Percentiles rank a stretch among this genome's conserved stretches.
phyloP scores from a whole-genome alignment of 2,113 vertebrate genomes.

The Bubo blakistoni region DNA sequence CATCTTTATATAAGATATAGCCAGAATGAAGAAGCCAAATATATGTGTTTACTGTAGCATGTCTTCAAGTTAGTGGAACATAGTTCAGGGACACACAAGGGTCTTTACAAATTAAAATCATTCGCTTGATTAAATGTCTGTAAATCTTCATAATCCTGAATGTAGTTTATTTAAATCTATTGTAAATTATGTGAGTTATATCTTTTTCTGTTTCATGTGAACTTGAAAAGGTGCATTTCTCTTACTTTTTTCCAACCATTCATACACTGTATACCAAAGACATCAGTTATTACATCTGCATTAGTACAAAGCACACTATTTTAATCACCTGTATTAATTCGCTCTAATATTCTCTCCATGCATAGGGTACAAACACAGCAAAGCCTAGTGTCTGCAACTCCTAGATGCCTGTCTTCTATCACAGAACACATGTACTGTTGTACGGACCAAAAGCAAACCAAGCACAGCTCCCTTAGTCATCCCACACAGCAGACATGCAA shows the following conservation, averaged over 20 bases:
- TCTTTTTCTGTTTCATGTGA: slow-evolving; percentile 70
- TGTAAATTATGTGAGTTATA: slow-evolving; percentile 78
- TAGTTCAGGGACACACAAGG: slow-evolving; percentile 80
- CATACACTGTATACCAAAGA: slow-evolving; percentile 88
- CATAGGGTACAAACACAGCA: slow-evolving; percentile 39
- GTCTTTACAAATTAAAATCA: slow-evolving; percentile 75
- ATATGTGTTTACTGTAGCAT: slow-evolving; percentile 94
- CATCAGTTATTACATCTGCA: slow-evolving; percentile 66
- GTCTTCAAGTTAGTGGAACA: slow-evolving; percentile 79
- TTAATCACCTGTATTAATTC: slow-evolving; percentile 38
- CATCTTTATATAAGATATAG: slow-evolving; percentile 86
- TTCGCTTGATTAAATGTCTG: slow-evolving; percentile 79
- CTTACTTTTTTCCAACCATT: slow-evolving; percentile 57
- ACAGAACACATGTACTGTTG: not conserved
- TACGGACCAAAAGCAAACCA: not conserved
- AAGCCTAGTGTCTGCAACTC: not conserved
- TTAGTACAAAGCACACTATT: slow-evolving; percentile 43
- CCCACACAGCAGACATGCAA: not conserved
- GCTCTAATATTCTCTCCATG: slow-evolving; percentile 21
- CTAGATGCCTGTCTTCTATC: not conserved
- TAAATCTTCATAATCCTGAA: slow-evolving; percentile 77
- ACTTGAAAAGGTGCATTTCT: slow-evolving; percentile 67
- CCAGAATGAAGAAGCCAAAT: slow-evolving; percentile 89
- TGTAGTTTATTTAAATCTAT: slow-evolving; percentile 81
- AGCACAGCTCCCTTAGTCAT: not conserved